A percentile compares a stretch with the other conserved stretches of the same genome.
Conservation (phyloP, 2,797 vertebrate species). For the Tympanoctomys barrerae region DNA sequence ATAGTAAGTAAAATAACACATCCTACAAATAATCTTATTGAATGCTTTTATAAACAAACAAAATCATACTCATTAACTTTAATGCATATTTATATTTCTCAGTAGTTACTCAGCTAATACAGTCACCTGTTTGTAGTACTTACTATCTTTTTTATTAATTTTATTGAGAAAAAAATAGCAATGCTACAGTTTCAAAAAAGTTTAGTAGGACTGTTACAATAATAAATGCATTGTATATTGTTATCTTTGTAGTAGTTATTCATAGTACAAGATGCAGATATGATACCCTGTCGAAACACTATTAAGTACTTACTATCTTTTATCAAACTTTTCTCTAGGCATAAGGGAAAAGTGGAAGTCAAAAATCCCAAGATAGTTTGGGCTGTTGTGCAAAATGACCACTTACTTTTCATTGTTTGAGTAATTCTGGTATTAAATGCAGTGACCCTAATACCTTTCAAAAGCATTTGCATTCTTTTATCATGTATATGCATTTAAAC, state of each 20-base stretch:
- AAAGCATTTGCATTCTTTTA: neutral
- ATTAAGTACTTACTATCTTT: neutral
- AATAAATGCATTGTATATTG: no score
- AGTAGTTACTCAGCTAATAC: neutral
- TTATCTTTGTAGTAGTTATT: no score
- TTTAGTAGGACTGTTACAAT: no score
- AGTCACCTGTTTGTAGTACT: neutral
- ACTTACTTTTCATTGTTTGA: neutral
- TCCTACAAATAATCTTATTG: neutral
- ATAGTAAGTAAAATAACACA: neutral
- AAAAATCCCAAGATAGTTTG: neutral
- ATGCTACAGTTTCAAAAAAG: no score
- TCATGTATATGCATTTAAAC: neutral
- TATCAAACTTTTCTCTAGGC: neutral
- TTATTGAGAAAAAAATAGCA: no score
- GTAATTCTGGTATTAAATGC: neutral
- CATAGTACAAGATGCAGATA: no score
- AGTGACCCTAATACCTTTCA: neutral
- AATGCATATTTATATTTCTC: conserved; percentile 9
- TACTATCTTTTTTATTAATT: neutral
- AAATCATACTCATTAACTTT: neutral
- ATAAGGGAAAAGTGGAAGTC: neutral
- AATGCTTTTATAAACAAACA: neutral
- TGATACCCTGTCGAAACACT: no score
- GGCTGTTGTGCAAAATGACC: neutral